Conservation (phyloP, 1,140 invertebrate species). For the Hetaerina americana region DNA sequence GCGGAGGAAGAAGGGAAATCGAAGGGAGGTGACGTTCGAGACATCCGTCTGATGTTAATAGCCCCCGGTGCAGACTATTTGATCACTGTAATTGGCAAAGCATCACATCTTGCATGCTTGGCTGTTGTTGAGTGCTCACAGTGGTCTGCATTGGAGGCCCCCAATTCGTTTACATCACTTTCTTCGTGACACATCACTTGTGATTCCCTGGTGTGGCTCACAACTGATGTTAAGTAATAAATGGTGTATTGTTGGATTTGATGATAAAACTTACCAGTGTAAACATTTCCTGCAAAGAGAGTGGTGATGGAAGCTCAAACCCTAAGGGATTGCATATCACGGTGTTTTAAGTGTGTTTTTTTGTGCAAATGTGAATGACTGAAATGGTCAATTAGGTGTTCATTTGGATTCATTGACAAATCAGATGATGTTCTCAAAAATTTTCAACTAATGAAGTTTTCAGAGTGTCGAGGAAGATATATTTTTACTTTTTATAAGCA, state of each 20-base stretch:
- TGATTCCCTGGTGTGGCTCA: not conserved
- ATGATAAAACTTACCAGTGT: no score
- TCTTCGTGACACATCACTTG: not conserved
- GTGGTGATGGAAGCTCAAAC: not conserved
- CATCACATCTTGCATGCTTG: not conserved
- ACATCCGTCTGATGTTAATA: not conserved
- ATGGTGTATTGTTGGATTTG: not conserved
- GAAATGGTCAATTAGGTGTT: not conserved
- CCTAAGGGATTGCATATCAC: not conserved
- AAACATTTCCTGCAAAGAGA: not conserved
- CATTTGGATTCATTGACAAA: not conserved
- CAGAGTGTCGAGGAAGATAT: not conserved
- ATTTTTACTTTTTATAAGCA: constrained; percentile 1
- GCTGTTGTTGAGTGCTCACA: not conserved
- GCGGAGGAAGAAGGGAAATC: not conserved
- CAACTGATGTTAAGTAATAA: not conserved
- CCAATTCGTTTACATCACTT: not conserved
- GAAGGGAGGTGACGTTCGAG: not conserved
- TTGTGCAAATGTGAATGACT: not conserved
- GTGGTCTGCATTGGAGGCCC: not conserved
- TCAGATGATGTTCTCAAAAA: not conserved
- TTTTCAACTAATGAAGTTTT: not conserved
- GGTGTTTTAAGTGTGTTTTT: not conserved
- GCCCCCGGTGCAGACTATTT: not conserved
- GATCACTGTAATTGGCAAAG: not conserved